Evolutionary conservation across 2,113 vertebrate species (phyloP).

Genomic region (Carassius gibelio): DNA sequence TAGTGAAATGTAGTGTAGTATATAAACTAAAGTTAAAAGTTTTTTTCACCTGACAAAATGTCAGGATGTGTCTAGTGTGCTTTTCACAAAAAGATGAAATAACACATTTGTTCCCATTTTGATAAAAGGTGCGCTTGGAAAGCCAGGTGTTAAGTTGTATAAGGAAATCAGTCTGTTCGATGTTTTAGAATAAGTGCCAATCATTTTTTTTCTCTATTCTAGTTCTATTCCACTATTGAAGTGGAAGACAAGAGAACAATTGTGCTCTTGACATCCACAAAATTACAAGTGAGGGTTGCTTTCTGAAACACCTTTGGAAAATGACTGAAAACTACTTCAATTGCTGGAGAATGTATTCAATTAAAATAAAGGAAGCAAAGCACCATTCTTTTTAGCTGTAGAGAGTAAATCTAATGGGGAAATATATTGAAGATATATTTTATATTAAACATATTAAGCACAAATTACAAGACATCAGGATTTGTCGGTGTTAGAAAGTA

Average conservation of each 20-base stretch:
- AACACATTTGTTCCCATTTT: not conserved
- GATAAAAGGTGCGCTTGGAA: conserved; percentile 43
- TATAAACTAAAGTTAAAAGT: not conserved
- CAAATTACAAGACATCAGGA: not conserved
- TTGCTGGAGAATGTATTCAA: not conserved
- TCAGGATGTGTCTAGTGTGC: not conserved
- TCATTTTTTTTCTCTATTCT: conserved; percentile 56
- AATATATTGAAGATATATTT: not conserved
- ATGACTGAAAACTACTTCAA: not conserved
- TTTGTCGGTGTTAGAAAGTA: not conserved
- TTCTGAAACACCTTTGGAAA: not conserved
- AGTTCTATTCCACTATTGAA: conserved; percentile 51
- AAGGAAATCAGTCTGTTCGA: conserved; percentile 62
- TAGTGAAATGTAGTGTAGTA: not conserved
- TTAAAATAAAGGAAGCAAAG: conserved; percentile 1
- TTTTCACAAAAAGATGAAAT: not conserved
- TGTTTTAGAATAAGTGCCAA: conserved; percentile 54
- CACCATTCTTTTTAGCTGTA: not conserved
- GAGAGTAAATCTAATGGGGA: not conserved
- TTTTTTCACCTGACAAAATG: not conserved
- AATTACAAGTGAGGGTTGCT: not conserved
- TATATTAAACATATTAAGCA: not conserved
- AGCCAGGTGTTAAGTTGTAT: conserved; percentile 56
- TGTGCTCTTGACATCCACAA: conserved; percentile 12
- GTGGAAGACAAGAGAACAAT: conserved; percentile 8